phyloP scores from a whole-genome alignment of 2,888 invertebrate genomes.

The Aromia moschata region DNA sequence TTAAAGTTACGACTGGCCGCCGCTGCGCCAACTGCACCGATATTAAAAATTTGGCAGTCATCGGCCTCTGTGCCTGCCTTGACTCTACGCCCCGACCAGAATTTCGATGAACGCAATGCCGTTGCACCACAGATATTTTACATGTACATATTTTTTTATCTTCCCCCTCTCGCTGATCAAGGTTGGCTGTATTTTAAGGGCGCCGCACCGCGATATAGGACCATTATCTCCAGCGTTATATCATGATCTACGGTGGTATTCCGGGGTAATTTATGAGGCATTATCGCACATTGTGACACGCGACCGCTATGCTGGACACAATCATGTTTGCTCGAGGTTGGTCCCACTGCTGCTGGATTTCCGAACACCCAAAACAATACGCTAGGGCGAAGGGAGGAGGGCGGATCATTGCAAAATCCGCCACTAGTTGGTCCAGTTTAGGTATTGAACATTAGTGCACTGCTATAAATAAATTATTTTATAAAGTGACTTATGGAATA shows the following conservation, averaged over 20 bases:
- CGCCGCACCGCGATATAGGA: background rate
- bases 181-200: background rate
- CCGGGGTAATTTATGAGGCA: background rate
- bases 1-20: too few relatives aligned
- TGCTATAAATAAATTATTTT: too few relatives aligned
- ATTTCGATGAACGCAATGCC: slow-evolving; percentile 17
- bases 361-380: too few relatives aligned
- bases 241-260: slow-evolving; percentile 2
- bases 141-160: background rate
- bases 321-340: background rate
- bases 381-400: too few relatives aligned
- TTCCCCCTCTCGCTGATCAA: slow-evolving; percentile 7
- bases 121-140: slow-evolving; percentile 20
- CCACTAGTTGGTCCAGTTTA: too few relatives aligned
- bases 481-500: too few relatives aligned
- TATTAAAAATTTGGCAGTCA: slow-evolving; percentile 47
- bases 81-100: slow-evolving; percentile 6
- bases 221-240: slow-evolving; percentile 10
- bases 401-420: too few relatives aligned
- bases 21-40: slow-evolving; percentile 43
- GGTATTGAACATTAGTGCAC: too few relatives aligned
- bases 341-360: too few relatives aligned
- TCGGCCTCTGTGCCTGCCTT: slow-evolving; percentile 33
- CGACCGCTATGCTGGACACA: background rate
- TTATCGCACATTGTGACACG: background rate